phyloP scores from a whole-genome alignment of 2,113 vertebrate genomes.

The Halichoeres trimaculatus region DNA sequence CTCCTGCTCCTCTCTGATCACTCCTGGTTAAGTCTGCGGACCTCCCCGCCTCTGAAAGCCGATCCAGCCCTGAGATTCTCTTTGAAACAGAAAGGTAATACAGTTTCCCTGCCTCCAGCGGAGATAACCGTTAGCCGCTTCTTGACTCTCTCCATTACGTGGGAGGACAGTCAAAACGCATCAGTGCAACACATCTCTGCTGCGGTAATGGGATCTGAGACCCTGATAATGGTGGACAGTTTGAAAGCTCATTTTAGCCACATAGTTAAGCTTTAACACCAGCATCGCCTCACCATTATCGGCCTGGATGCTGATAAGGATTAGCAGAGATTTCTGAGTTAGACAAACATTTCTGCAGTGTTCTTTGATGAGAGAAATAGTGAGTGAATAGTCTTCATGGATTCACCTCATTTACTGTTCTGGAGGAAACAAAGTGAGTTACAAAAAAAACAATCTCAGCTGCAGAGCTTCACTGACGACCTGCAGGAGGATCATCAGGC shows the following conservation, averaged over 20 bases:
- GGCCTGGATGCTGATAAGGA: conserved; percentile 38
- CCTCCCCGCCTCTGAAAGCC: conserved; percentile 49
- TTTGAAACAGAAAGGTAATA: conserved; percentile 77
- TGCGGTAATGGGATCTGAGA: conserved; percentile 64
- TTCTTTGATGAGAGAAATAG: conserved; percentile 42
- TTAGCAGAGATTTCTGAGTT: conserved; percentile 36
- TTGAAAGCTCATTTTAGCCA: conserved; percentile 59
- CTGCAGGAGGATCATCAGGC: conserved; percentile 37
- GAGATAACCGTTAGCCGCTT: conserved; percentile 57
- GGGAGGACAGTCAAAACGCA: conserved; percentile 64
- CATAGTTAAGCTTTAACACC: conserved; percentile 51
- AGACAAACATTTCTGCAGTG: conserved; percentile 29
- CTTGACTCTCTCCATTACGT: conserved; percentile 53
- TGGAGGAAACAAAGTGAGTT: conserved; percentile 24
- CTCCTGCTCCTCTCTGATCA: conserved; percentile 66
- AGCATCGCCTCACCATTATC: conserved; percentile 43
- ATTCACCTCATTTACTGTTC: conserved; percentile 14
- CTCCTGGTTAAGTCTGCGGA: conserved; percentile 60
- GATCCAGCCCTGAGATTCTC: conserved; percentile 62
- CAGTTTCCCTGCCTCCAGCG: conserved; percentile 56
- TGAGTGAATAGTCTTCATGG: conserved; percentile 7
- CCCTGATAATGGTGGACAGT: conserved; percentile 61
- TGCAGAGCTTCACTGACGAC: conserved; percentile 15
- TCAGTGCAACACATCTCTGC: conserved; percentile 51
- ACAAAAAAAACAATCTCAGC: conserved; percentile 22